Conservation (phyloP, 2,797 vertebrate genomes). For the Acipenser transmontanus region DNA sequence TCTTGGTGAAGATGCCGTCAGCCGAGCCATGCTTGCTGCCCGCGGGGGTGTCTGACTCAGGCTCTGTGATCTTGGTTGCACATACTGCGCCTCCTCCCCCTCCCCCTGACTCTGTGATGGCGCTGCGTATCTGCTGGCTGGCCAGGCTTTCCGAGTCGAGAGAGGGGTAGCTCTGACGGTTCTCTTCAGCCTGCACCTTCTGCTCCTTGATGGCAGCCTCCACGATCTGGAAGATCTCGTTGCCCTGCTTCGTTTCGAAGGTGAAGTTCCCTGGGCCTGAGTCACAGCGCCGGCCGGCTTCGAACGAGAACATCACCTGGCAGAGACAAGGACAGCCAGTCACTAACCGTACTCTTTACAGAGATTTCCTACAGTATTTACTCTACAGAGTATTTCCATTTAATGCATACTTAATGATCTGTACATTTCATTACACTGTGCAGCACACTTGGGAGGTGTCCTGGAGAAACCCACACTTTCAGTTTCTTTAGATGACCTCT, state of each 20-base stretch:
- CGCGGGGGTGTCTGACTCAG: constrained; percentile 50
- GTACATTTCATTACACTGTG: too few species aligned
- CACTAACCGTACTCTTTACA: too few species aligned
- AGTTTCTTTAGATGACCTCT: too few species aligned
- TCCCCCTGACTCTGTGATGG: neutral
- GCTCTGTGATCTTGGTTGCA: constrained; percentile 30
- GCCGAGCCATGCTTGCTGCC: constrained; percentile 55
- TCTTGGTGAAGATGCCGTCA: constrained; percentile 53
- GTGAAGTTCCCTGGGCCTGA: constrained; percentile 71
- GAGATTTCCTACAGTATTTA: too few species aligned
- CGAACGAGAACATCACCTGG: constrained; percentile 73
- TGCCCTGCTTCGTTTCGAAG: constrained; percentile 66
- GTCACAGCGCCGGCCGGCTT: constrained; percentile 66
- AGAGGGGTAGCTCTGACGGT: constrained; percentile 24
- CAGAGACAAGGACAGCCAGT: neutral
- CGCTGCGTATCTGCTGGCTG: neutral
- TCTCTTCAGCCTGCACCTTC: constrained; percentile 53
- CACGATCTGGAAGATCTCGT: constrained; percentile 63
- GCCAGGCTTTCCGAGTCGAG: constrained; percentile 26
- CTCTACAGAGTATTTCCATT: too few species aligned
- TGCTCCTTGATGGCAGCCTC: constrained; percentile 60
- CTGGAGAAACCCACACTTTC: too few species aligned
- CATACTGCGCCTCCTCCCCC: neutral
- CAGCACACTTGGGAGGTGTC: too few species aligned
- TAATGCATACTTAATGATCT: too few species aligned